Conservation (phyloP, 2,888 invertebrate species). For the Lampropteryx suffumata region DNA sequence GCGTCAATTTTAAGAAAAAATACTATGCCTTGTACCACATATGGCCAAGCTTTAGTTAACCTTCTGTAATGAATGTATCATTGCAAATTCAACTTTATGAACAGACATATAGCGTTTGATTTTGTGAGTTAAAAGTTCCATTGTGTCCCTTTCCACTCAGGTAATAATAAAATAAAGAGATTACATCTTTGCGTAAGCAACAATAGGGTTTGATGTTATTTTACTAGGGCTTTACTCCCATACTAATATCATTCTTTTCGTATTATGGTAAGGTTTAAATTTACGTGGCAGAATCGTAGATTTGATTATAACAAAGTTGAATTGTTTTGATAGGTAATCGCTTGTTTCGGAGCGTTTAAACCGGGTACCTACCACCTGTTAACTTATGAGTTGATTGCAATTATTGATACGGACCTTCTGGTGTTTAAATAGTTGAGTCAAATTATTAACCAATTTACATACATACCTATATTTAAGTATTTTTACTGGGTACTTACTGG, state of each 20-base stretch:
- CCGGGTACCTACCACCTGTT: conserved; percentile 54
- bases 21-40: conserved; percentile 31
- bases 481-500: no score
- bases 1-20: conserved; percentile 34
- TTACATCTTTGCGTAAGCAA: conserved; percentile 79
- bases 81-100: conserved; percentile 34
- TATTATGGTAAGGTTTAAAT: conserved; percentile 35
- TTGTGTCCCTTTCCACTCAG: conserved; percentile 65
- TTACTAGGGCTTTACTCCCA: conserved; percentile 49
- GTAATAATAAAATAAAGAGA: conserved; percentile 79
- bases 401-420: conserved; percentile 27
- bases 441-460: conserved; percentile 8
- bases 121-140: conserved; percentile 21
- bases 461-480: no score
- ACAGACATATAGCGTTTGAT: background rate
- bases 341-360: conserved; percentile 64
- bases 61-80: conserved; percentile 36
- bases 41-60: conserved; percentile 32
- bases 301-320: conserved; percentile 63
- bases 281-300: conserved; percentile 30
- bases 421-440: conserved; percentile 8
- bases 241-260: conserved; percentile 40
- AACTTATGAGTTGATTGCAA: conserved; percentile 47
- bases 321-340: conserved; percentile 71
- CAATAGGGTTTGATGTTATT: conserved; percentile 74